phyloP scores from a whole-genome alignment of 53 echinoderm and acorn worm species.

The Crossaster papposus region DNA sequence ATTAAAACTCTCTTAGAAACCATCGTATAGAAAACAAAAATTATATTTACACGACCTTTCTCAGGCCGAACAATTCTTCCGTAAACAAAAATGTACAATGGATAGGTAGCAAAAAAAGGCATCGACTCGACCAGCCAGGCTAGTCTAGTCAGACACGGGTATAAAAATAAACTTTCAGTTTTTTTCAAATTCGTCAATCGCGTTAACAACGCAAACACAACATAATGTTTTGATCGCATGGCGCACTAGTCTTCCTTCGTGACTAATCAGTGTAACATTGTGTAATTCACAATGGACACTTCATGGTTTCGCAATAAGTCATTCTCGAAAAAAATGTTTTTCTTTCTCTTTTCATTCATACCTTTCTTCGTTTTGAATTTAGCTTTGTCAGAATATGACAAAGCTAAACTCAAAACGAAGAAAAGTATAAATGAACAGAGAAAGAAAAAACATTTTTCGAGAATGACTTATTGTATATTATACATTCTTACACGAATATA shows the following conservation, averaged over 20 bases:
- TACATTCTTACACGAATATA: too few relatives aligned
- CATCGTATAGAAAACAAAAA: slow-evolving; percentile 61
- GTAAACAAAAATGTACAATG: slow-evolving; percentile 1
- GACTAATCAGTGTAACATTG: neutral
- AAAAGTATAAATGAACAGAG: neutral
- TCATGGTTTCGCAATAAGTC: neutral
- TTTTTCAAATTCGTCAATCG: slow-evolving; percentile 37
- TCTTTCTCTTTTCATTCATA: neutral
- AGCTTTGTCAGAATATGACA: too few relatives aligned
- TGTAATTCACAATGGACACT: neutral
- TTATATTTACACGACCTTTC: slow-evolving; percentile 51
- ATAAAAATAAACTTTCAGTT: slow-evolving; percentile 65
- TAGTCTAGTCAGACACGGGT: slow-evolving; percentile 21
- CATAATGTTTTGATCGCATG: neutral
- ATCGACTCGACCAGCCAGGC: slow-evolving; percentile 10
- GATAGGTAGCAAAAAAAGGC: neutral
- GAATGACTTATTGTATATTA: neutral
- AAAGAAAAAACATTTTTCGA: too few relatives aligned
- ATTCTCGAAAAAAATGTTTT: neutral
- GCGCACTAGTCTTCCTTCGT: slow-evolving; percentile 1
- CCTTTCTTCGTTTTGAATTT: neutral
- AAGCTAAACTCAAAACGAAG: neutral
- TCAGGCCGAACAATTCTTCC: slow-evolving; percentile 1
- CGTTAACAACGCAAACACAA: slow-evolving; percentile 42
- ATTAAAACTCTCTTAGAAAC: slow-evolving; percentile 54